Base-by-base conservation (phyloP, 1,140 invertebrate genomes). In the Aleiodes sp. region DNA sequence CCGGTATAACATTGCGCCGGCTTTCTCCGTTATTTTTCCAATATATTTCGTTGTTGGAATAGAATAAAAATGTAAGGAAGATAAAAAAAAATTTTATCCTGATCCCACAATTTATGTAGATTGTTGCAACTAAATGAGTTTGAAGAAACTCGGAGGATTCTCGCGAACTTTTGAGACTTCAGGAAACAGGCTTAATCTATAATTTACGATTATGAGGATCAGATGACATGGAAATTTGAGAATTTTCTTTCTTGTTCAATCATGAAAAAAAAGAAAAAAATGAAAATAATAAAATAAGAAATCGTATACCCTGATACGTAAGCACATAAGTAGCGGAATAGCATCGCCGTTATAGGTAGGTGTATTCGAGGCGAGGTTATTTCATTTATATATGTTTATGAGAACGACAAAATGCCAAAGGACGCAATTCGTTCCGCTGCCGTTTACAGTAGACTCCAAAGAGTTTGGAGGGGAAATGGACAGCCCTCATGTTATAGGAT, bases 381-480 rank as follows among this genome's bases (percentile, higher is more conserved):
- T 3, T 12, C n/a, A 2, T 16, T 16, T 6, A 16, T 43, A 12
- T 43, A 43, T 52, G 21, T 59, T 28, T 31, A 26, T 59, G 56
- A n/a, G 10, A 59, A 59, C 56, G 56, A 59, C 56, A 59, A 59
- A 59, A 29, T 59, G 56, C 56, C 56, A 56, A 12, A 59, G 56
- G 56, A 26, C 29, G 56, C 26, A 9, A 59, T 59, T 59, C 56
- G 56, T 31, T 21, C 10, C 12, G 24, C 24, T 59, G 56, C n/a
- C 56, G 26, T 59, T 59, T 59, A 31, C 56, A 59, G 29, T 59
- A n/a, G 26, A 29, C 28, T n/a, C 28, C 56, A 24, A 16, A 21
- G 10, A 52, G 9, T 19, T 52, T 19, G 16, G 16, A 9, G 16
- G 19, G 7, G 12, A 21, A 21, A 16, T 43, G 39, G 14, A 43